These are phyloP conservation scores for Molossus molossus DNA, from an alignment of 2,797 vertebrate species.

Conservation along the genomic window DNA sequence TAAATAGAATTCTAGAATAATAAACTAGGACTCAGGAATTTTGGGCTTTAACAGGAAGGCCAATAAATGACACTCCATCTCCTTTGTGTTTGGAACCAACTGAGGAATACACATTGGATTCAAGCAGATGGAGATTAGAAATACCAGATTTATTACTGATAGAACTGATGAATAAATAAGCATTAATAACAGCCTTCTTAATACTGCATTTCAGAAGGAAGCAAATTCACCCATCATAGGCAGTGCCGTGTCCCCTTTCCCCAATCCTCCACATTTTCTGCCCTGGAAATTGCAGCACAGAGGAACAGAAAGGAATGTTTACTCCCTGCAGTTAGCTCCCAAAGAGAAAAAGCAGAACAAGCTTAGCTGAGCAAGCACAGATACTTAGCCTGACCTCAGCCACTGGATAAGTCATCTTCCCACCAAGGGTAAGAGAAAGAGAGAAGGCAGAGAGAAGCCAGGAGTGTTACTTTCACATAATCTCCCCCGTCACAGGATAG, in stretches of 20 bases:
- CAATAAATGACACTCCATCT: background rate
- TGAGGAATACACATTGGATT: background rate
- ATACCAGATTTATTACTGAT: background rate
- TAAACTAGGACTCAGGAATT: background rate
- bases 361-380: background rate
- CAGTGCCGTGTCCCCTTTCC: background rate
- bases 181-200: background rate
- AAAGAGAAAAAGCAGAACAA: background rate
- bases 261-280: background rate
- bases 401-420: background rate
- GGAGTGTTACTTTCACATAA: background rate
- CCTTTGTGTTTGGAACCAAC: background rate
- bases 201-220: background rate
- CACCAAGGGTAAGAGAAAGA: background rate
- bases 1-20: constrained; percentile 10
- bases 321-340: background rate
- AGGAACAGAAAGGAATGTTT: background rate
- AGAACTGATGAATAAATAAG: background rate
- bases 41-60: background rate
- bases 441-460: background rate
- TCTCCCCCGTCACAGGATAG: background rate
- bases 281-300: background rate
- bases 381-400: background rate
- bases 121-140: background rate
- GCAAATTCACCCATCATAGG: background rate